Evolutionary conservation across 1,140 invertebrate species (phyloP), one percentile per base, ranked within the genome.

Genomic region (Cepaea nemoralis): DNA sequence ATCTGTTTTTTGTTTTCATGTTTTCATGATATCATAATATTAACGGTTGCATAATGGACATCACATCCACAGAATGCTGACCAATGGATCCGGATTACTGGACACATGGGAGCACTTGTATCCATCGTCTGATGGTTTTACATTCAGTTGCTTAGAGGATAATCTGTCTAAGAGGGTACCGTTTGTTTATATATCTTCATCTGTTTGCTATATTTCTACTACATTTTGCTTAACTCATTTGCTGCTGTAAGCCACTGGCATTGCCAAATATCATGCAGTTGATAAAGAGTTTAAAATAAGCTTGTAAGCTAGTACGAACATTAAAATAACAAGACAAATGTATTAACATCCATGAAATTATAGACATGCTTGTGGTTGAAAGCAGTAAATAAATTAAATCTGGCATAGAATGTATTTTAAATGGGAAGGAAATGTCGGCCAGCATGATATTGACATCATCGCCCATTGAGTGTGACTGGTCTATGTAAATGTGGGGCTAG

Each of bases 61-160:
- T 40, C 35, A 37, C 19, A 55, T 55, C 24, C 45, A 10, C 45
- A 75, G 73, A 35, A 50, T 75, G 73, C 50, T 75, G n/a, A 31
- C 73, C 0, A 27, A 50, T 35, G 27, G 22, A 6, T 5, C 42
- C 12, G 73, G 33, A 31, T 27, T 75, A 6, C 5, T 50, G 42
- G 73, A 75, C 50, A 35, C 35, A 50, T 75, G 73, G 73, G 42
- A 50, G 1, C 35, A 48, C 16, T 35, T 75, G 31, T 35, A 75
- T 33, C 73, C 73, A 27, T 48, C 40, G 31, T 45, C 39, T 45
- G 48, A 75, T 35, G 73, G 73, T n/a, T 75, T 75, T 55, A 75
- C 73, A 48, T 75, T 75, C 31, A 75, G 48, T 45, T 40, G 48
- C 42, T 22, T 75, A 55, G 73, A 75, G 48, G 69, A 71, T n/a